Conservation (phyloP, 1,140 invertebrate species). For the Drosophila bocki region DNA sequence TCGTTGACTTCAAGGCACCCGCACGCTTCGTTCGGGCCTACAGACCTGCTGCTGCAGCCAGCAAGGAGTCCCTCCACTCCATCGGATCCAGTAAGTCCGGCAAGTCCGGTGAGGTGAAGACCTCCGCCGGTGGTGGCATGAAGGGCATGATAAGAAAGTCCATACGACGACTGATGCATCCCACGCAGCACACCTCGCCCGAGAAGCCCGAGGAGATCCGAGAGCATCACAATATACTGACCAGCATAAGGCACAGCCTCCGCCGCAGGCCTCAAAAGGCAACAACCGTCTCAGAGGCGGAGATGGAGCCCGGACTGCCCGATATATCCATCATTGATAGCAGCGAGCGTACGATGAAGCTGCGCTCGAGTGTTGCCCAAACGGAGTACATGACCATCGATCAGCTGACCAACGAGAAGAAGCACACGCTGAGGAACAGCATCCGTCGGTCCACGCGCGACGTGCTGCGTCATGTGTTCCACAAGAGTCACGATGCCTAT, state of each 20-base stretch:
- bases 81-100: conserved; percentile 46
- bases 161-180: conserved; percentile 75
- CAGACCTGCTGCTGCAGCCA: conserved; percentile 55
- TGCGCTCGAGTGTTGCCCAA: conserved; percentile 58
- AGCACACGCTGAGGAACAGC: conserved; percentile 76
- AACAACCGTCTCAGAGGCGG: conserved; percentile 2
- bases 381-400: conserved; percentile 77
- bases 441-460: conserved; percentile 77
- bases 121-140: conserved; percentile 39
- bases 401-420: conserved; percentile 72
- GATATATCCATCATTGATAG: conserved; percentile 79
- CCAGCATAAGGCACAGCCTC: conserved; percentile 73
- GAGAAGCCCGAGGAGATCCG: conserved; percentile 22
- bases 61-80: conserved; percentile 76
- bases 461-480: conserved; percentile 78
- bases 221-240: conserved; percentile 51
- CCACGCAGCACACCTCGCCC: conserved; percentile 26
- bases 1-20: conserved; percentile 70
- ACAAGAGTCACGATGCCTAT: conserved; percentile 78
- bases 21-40: conserved; percentile 78
- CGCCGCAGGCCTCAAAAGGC: conserved; percentile 66
- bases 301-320: conserved; percentile 7
- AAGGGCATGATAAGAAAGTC: conserved; percentile 77
- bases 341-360: conserved; percentile 73
- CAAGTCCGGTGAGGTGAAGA: conserved; percentile 33